Base-by-base conservation (phyloP, 2,797 vertebrate genomes). In the Ciconia nigra region DNA sequence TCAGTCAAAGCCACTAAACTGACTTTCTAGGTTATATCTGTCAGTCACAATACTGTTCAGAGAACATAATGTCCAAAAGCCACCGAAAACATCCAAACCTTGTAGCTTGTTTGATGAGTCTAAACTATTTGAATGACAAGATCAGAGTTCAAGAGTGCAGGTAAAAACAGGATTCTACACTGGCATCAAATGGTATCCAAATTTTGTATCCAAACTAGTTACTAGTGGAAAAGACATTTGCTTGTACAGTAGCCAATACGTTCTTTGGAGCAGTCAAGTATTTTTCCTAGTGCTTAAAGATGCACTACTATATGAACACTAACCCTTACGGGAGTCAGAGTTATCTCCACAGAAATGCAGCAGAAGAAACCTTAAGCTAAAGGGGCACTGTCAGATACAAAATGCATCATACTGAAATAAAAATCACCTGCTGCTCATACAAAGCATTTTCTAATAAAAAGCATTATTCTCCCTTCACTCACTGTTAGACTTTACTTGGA, bases 51-150 rank as follows among this genome's bases (percentile, higher is more conserved):
- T 83, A 79, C 62, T 86, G 81, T 96, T 95, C 87, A 87, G 94
- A 93, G 95, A 98, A 94, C 80, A 72, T 37, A 74, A 97, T 81
- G 62, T 96, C 90, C 92, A 52, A 95, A 94, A 96, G 92, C 97
- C 97, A 97, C 96, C 89, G 70, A 95, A 97, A 97, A 93, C 88
- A 89, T 87, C 95, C 93, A 83, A 69, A 84, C 82, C 65, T 84
- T 89, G 74, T 62, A 58, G 57, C 92, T 67, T 80, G 63, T 70
- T 77, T 77, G 52, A 90, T 31, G 59, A 95, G 19, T 83, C 76
- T 74, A 24, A 87, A 79, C 61, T 84, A 71, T 37, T 26, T 66
- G 73, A 90, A 83, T 21, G n/a, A 73, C 33, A 86, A 69, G 92
- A 92, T 91, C 63, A 96, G 95, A 96, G 57, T 65, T 93, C 95